Conservation (phyloP, 2,113 vertebrate species). For the Limanda limanda region DNA sequence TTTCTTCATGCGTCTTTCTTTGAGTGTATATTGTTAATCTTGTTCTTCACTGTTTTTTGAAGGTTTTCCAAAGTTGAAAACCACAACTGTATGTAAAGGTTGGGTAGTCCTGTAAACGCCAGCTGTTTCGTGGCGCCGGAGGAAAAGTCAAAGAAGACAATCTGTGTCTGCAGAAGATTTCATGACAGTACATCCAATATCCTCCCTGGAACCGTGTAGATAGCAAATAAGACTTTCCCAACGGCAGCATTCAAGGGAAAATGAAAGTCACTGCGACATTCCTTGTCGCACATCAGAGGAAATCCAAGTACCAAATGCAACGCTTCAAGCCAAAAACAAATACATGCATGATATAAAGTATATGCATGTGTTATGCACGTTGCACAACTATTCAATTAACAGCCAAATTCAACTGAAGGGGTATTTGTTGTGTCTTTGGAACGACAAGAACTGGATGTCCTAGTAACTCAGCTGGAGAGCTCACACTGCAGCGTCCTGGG, state of each 20-base stretch:
- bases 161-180: background rate
- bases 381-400: background rate
- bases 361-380: background rate
- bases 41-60: background rate
- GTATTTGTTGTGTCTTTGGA: background rate
- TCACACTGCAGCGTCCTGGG: background rate
- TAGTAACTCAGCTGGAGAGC: background rate
- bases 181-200: background rate
- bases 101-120: background rate
- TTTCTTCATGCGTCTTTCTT: background rate
- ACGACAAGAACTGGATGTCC: background rate
- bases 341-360: background rate
- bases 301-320: background rate
- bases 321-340: conserved; percentile 1
- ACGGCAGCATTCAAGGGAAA: background rate
- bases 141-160: background rate
- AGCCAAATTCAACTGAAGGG: background rate
- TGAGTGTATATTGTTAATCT: background rate
- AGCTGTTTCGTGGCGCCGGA: background rate
- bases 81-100: background rate
- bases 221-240: background rate
- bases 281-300: background rate
- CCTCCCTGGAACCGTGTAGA: background rate
- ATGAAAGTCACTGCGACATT: background rate
- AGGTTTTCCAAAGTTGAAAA: background rate